Evolutionary conservation across 2,797 vertebrate species (phyloP).

Genomic region (Pangasius macronema): DNA sequence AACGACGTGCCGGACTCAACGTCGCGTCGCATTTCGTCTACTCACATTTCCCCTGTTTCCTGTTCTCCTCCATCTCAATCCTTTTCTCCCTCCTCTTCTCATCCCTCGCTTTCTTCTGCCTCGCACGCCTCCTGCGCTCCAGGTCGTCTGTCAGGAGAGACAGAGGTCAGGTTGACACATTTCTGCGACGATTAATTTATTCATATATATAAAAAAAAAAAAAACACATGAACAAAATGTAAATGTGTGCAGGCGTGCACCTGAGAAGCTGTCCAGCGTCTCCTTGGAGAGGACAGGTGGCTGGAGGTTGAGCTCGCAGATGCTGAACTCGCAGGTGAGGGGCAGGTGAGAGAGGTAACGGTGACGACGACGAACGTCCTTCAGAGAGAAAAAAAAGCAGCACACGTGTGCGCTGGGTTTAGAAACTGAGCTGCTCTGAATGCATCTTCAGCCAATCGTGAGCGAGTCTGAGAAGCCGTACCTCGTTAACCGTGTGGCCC

Average conservation of each 20-base stretch:
- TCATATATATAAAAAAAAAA: background rate
- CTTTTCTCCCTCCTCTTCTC: constrained; percentile 91
- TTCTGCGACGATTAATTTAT: background rate
- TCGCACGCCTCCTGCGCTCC: constrained; percentile 90
- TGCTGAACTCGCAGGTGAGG: constrained; percentile 96
- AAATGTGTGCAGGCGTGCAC: constrained; percentile 64
- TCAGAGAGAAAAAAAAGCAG: background rate
- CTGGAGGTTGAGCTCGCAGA: constrained; percentile 92
- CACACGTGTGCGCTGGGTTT: background rate
- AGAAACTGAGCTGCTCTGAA: background rate
- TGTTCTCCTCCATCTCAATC: constrained; percentile 97
- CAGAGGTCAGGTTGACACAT: too few species aligned
- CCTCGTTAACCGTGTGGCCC: constrained; percentile 83
- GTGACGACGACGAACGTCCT: constrained; percentile 94
- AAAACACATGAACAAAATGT: background rate
- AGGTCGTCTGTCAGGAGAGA: constrained; percentile 81
- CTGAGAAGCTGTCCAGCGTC: constrained; percentile 91
- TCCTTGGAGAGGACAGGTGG: constrained; percentile 90
- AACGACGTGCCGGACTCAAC: background rate
- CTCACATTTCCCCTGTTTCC: constrained; percentile 97
- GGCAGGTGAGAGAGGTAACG: constrained; percentile 95
- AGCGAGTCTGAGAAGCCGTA: background rate
- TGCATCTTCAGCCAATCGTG: background rate
- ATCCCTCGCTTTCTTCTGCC: constrained; percentile 94
- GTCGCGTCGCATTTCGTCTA: background rate